A percentile compares a stretch with the other conserved stretches of the same genome.
These are phyloP conservation scores for Scaptomyza montana DNA, from an alignment of 1,140 invertebrate genomes.

Conservation along the genomic window DNA sequence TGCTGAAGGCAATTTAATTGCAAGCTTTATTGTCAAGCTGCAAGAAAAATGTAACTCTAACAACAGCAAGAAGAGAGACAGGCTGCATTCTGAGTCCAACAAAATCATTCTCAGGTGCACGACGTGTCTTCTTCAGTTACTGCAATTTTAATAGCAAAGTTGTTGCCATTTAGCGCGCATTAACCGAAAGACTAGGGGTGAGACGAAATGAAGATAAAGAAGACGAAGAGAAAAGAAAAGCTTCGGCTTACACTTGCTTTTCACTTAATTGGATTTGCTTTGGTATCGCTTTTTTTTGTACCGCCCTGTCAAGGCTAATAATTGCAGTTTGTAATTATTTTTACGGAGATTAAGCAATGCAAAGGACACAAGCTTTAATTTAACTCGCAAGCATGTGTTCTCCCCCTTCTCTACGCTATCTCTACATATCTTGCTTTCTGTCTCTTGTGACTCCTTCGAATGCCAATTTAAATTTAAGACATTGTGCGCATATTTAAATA, in stretches of 20 bases:
- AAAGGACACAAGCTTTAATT: constrained; percentile 41
- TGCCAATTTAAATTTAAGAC: constrained; percentile 46
- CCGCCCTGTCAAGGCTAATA: constrained; percentile 62
- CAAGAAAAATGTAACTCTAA: constrained; percentile 5
- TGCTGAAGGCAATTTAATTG: constrained; percentile 70
- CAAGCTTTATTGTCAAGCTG: constrained; percentile 37
- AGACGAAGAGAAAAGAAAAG: constrained; percentile 45
- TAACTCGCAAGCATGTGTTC: constrained; percentile 2
- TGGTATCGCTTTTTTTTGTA: constrained; percentile 42
- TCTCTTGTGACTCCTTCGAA: constrained; percentile 12
- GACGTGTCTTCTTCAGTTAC: constrained; percentile 26
- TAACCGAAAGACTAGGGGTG: constrained; percentile 36
- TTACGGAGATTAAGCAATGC: constrained; percentile 53
- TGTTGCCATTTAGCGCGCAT: constrained; percentile 55
- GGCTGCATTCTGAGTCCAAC: not conserved
- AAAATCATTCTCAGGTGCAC: constrained; percentile 37
- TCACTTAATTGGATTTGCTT: constrained; percentile 80
- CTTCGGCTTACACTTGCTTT: constrained; percentile 78
- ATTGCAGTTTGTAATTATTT: constrained; percentile 81
- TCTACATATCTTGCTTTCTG: not conserved
- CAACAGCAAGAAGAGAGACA: not conserved
- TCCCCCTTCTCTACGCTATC: not conserved
- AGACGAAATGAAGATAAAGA: not conserved
- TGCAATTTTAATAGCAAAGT: constrained; percentile 39
- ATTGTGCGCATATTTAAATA: constrained; percentile 39